Base-by-base conservation (phyloP, 2,113 vertebrate species). In the Monopterus albus region DNA sequence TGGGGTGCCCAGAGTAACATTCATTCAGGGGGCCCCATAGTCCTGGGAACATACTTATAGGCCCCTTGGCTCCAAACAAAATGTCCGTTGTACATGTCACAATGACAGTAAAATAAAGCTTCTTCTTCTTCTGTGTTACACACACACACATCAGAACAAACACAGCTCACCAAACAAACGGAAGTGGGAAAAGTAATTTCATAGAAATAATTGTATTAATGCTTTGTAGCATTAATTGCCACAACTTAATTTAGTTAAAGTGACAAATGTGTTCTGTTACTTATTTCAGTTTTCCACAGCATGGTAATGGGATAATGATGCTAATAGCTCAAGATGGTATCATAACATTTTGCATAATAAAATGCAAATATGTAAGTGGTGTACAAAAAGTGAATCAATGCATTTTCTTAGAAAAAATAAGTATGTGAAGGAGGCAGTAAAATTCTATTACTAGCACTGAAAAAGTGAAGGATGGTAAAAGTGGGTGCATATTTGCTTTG, bases 221-320 rank as follows among this genome's bases (percentile, higher is more conserved):
- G 39, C 39, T 65, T 82, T 77, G 52, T 61, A 71, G 65, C 58
- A 72, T 68, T 65, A 77, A 75, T 74, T 14, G 21, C 47, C 49
- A 69, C 58, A 69, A 38, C 65, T 81, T 65, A 79, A 68, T 87
- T 75, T 52, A 65, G 57, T 79, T 66, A 70, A 33, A 77, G 60
- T 83, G 46, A 79, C 71, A 79, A 78, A 78, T 81, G 38, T 56
- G 36, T 4, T 39, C 11, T 15, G 53, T 58, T 73, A 50, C 53
- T 55, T 52, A 68, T 78, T 70, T 78, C 51, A 47, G 56, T 51
- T 86, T 79, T 67, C 14, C 43, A 35, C 53, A 62, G 79, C 76
- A 39, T 73, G 58, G 78, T 84, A 78, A 83, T 85, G 51, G 67
- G 72, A 85, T 81, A 79, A 81, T 81, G 72, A 83, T 75, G 66